Base-by-base conservation (phyloP, 2,113 vertebrate genomes). In the Misgurnus mizolepis region DNA sequence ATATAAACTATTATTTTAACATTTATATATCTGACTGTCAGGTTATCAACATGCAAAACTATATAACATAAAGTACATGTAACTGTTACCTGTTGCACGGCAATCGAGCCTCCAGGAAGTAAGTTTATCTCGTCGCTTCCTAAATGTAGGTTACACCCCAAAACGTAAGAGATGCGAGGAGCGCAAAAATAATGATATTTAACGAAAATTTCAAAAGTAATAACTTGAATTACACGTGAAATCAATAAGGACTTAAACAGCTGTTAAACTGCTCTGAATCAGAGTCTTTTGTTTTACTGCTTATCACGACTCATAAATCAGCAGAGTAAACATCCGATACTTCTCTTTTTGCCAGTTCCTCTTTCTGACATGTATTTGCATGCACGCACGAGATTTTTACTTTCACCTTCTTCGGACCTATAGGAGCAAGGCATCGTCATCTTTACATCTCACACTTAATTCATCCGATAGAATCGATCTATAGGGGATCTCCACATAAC, bases 321-420 rank as follows among this genome's bases (percentile, higher is more conserved):
- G 9, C 15, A 34, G 4, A 12, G 9, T 18, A 62, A 67, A 71
- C 62, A 84, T 41, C 53, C 71, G 58, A 53, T 3, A 22, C 50
- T 60, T 58, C 50, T 64, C 6, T 4, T 27, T 55, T 5, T 7
- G 15, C 14, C 40, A 82, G 83, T 84, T 84, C 83, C 83, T 82
- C 83, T 84, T 84, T 84, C 70, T 67, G 43, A 60, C 47, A 7
- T 58, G 22, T 27, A 88, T 89, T 89, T 91, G 86, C 89, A 91
- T 90, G 60, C 22, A 43, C 55, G 6, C 67, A 39, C 85, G 47
- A 40, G 15, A 55, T 50, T 40, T 82, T 80, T 80, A 74, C 72
- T 82, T 82, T 82, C 80, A 80, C 67, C 80, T 79, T 64, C 66
- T 49, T 11, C 43, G 62, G 27, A 39, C 78, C 72, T 72, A 83